A percentile compares a stretch with the other conserved stretches of the same genome.
Conservation (phyloP, 2,888 invertebrate species). For the Thysanoteuthis rhombus region DNA sequence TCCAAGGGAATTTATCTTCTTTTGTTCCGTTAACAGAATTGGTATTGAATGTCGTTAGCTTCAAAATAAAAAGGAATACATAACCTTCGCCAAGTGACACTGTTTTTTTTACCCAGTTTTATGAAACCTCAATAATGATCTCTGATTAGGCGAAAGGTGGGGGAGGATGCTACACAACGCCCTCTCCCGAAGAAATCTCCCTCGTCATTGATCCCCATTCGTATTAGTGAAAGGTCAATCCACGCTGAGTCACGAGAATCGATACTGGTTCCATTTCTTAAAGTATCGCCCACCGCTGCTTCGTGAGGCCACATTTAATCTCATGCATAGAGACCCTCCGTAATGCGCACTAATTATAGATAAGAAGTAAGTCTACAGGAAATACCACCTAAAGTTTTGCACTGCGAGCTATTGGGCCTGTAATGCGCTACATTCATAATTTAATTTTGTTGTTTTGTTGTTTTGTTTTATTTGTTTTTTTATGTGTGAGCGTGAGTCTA, state of each 20-base stretch:
- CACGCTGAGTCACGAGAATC: background rate
- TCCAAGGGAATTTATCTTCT: background rate
- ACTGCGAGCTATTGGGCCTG: background rate
- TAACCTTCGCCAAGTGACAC: background rate
- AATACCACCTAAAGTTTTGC: background rate
- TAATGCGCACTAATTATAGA: background rate
- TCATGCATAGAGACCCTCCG: background rate
- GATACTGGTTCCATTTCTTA: background rate
- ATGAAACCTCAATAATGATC: background rate
- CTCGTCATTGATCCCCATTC: background rate
- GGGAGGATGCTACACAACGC: background rate
- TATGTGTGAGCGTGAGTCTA: background rate
- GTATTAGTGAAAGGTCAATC: background rate
- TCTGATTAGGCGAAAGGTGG: background rate
- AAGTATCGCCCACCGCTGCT: conserved; percentile 12
- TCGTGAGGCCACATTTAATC: conserved; percentile 12
- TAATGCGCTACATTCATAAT: background rate
- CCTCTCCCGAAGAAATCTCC: background rate
- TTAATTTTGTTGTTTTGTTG: background rate
- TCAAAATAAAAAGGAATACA: background rate
- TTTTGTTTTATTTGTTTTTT: background rate
- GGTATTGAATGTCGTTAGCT: background rate
- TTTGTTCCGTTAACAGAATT: background rate
- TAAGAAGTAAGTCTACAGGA: background rate
- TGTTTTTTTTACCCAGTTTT: background rate